Evolutionary conservation across 2,797 vertebrate genomes (phyloP).

Genomic region (Luscinia megarhynchos): DNA sequence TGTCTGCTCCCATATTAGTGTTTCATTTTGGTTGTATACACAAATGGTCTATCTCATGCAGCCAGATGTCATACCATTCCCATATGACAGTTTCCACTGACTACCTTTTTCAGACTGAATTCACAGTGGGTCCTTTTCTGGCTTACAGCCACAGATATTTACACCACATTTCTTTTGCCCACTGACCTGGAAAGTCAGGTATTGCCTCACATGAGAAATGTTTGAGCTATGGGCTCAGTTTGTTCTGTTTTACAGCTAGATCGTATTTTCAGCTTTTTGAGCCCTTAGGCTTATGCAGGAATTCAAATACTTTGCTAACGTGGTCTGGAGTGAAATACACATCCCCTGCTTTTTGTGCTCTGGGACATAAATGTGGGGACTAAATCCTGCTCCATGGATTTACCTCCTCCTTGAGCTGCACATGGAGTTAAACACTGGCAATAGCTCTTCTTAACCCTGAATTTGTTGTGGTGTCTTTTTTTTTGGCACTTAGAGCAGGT

Average conservation of each 20-base stretch:
- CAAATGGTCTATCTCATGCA: neutral
- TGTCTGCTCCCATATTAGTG: neutral
- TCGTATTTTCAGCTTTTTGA: slow-evolving; percentile 10
- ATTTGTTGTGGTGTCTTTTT: neutral
- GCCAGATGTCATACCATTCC: neutral
- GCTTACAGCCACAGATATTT: neutral
- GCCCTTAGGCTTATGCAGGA: neutral
- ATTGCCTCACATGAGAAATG: neutral
- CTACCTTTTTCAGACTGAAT: neutral
- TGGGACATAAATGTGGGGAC: neutral
- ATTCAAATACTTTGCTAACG: neutral
- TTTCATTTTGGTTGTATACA: neutral
- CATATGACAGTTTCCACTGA: neutral
- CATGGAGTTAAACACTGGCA: neutral
- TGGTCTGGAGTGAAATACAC: neutral
- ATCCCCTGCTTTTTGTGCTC: neutral
- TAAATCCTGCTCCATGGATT: neutral
- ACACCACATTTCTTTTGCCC: neutral
- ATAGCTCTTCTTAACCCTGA: neutral
- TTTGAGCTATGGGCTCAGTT: neutral
- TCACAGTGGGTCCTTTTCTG: neutral
- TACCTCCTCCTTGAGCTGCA: neutral
- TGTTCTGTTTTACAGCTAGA: slow-evolving; percentile 8
- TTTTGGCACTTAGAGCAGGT: neutral
- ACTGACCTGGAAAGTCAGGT: slow-evolving; percentile 29